Conservation (phyloP, 2,113 vertebrate species). For the Oncorhynchus kisutch region DNA sequence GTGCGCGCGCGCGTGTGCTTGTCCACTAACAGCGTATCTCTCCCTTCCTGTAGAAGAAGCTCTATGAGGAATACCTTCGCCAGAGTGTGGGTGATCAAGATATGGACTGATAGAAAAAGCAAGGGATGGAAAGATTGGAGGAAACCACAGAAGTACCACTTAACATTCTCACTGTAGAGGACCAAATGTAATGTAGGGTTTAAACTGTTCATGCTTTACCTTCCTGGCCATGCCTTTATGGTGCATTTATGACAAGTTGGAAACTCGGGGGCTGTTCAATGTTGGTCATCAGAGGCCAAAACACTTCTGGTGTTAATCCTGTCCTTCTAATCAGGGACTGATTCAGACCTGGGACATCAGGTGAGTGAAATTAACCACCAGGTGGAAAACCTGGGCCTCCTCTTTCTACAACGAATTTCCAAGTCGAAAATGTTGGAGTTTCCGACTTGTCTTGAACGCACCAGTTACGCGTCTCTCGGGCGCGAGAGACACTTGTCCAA, state of each 20-base stretch:
- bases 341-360: no score
- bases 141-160: slow-evolving; percentile 7
- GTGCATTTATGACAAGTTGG: no score
- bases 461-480: not conserved
- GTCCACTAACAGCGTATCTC: not conserved
- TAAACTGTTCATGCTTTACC: not conserved
- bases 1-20: not conserved
- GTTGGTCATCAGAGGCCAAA: no score
- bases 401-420: no score
- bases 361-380: no score
- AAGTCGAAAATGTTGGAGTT: no score
- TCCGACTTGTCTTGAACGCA: not conserved
- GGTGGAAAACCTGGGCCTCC: no score
- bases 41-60: slow-evolving; percentile 66
- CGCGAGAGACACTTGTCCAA: no score
- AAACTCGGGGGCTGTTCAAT: no score
- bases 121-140: not conserved
- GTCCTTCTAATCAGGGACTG: no score
- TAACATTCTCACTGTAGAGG: slow-evolving; percentile 10
- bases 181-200: slow-evolving; percentile 5
- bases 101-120: slow-evolving; percentile 61
- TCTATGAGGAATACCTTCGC: slow-evolving; percentile 82
- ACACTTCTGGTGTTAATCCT: no score
- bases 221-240: not conserved
- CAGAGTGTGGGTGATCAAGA: slow-evolving; percentile 82